phyloP scores from a whole-genome alignment of 2,888 invertebrate species.

The Eubasilissa splendida region DNA sequence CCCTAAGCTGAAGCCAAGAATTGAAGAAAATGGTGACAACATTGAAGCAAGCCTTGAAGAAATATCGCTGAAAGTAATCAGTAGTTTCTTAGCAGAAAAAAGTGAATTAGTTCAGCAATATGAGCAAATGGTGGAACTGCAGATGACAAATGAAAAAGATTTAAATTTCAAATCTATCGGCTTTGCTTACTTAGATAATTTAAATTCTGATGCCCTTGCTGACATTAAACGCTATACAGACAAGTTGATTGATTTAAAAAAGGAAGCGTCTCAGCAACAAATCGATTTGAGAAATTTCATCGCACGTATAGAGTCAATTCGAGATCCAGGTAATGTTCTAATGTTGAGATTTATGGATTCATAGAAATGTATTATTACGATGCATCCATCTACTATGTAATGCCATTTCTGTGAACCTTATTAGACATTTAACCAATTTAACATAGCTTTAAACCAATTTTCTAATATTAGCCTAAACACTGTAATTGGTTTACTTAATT shows the following conservation, averaged over 20 bases:
- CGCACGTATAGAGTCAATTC: slow-evolving; percentile 40
- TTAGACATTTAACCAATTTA: too few relatives aligned
- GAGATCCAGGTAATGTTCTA: slow-evolving; percentile 7
- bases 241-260: slow-evolving; percentile 76
- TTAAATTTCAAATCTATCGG: slow-evolving; percentile 76
- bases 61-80: slow-evolving; percentile 81
- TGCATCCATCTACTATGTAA: too few relatives aligned
- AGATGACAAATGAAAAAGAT: slow-evolving; percentile 68
- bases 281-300: slow-evolving; percentile 70
- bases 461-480: too few relatives aligned
- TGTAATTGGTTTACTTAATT: too few relatives aligned
- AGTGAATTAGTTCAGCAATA: slow-evolving; percentile 79
- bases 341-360: neutral
- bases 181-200: slow-evolving; percentile 75
- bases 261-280: slow-evolving; percentile 76
- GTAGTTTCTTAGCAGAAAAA: slow-evolving; percentile 80
- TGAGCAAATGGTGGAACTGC: slow-evolving; percentile 78
- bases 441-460: too few relatives aligned
- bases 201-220: slow-evolving; percentile 75
- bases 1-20: slow-evolving; percentile 70
- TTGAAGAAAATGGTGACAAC: slow-evolving; percentile 72
- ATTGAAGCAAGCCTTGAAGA: slow-evolving; percentile 82
- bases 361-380: too few relatives aligned
- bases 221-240: slow-evolving; percentile 79
- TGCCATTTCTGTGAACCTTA: too few relatives aligned